Base-by-base conservation (phyloP, 2,797 vertebrate species). In the Morelia viridis region DNA sequence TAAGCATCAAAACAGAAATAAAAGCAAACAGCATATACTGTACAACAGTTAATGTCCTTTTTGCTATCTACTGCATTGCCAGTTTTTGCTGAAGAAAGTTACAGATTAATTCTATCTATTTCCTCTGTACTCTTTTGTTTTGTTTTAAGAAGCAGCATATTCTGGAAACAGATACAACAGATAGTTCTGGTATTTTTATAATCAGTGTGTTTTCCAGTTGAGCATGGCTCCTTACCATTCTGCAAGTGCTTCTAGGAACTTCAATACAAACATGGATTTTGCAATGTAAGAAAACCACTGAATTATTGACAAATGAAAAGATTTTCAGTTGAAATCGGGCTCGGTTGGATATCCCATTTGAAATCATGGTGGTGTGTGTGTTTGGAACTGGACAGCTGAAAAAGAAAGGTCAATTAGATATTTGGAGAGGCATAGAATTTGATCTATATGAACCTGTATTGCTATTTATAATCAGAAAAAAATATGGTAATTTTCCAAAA, bases 251-350 rank as follows among this genome's bases (percentile, higher is more conserved):
- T 2, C 94, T 95, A 0, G 95, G 96, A 0, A 85, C 94, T 95
- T 98, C 97, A 93, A 98, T 89, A 90, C 99, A 99, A 94, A 99
- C 96, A 24, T 97, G 97, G 26, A 99, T 98, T 92, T 97, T 96
- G 96, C 99, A 99, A 96, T 99, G 99, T 95, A 99, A 93, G 64
- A 98, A 99, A 95, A 99, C 97, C 2, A 98, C 88, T 0, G 97
- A 96, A 92, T 97, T 95, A 89, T 98, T 94, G 91, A 99, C 94
- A 22, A 99, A 97, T 56, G 98, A 98, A 93, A 99, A 99, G 10
- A 99, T 97, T 92, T 97, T 97, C 84, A 99, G 97, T 6, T 98
- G 98, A 68, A 99, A 96, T n/a, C 97, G 97, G 1, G 98, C 98
- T 62, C 94, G 98, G 94, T 94, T 98, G 91, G 97, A 98, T 92